Percentiles rank a stretch among this genome's conserved stretches.
These are phyloP conservation scores for Leucosticte australis DNA, from an alignment of 2,113 vertebrate genomes.

Conservation along the genomic window DNA sequence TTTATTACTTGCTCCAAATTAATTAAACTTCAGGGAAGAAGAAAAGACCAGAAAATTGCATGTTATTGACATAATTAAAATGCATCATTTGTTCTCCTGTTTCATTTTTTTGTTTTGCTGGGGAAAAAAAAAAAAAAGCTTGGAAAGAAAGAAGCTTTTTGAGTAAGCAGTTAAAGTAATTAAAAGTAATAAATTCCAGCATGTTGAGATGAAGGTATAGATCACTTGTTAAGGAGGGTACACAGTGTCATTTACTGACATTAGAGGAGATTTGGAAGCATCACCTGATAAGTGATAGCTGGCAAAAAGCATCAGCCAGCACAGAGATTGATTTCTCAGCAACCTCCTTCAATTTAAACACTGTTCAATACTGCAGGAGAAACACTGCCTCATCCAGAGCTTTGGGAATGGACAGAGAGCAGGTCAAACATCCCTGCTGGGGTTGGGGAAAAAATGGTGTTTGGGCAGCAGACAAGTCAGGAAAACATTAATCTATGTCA, in stretches of 20 bases:
- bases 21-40: slow-evolving; percentile 50
- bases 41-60: slow-evolving; percentile 39
- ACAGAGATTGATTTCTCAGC: background rate
- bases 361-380: background rate
- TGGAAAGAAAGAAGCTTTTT: background rate
- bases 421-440: background rate
- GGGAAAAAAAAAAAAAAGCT: background rate
- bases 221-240: slow-evolving; percentile 10
- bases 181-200: slow-evolving; percentile 27
- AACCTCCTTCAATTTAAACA: background rate
- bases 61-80: slow-evolving; percentile 54
- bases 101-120: slow-evolving; percentile 17
- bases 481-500: background rate
- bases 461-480: background rate
- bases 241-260: background rate
- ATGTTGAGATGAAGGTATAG: background rate
- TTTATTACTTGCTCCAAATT: slow-evolving; percentile 52
- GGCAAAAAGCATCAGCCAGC: background rate
- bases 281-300: background rate
- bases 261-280: background rate
- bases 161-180: slow-evolving; percentile 25
- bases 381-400: background rate
- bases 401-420: background rate
- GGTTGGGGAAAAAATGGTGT: background rate
- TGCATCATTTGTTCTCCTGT: background rate